Conservation (phyloP, 2,888 invertebrate species). For the Pterostichus niger region DNA sequence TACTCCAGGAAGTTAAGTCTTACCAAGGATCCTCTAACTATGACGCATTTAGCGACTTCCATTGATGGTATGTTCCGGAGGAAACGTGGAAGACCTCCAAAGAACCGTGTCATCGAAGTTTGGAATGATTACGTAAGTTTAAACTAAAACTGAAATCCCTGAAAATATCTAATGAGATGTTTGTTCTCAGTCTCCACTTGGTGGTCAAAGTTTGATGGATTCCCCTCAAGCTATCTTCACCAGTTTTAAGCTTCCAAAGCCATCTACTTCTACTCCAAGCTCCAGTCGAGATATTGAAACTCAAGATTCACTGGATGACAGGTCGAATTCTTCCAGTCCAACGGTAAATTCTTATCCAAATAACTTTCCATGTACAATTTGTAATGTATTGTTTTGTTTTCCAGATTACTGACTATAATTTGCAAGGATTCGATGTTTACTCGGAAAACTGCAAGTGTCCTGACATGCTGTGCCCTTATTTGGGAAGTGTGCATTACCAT, state of each 20-base stretch:
- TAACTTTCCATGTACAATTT: neutral
- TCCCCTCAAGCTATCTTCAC: slow-evolving; percentile 95
- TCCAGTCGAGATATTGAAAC: slow-evolving; percentile 73
- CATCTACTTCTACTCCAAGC: slow-evolving; percentile 72
- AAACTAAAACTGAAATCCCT: too few species aligned
- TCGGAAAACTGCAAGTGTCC: slow-evolving; percentile 84
- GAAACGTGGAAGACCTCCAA: slow-evolving; percentile 97
- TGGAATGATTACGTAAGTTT: slow-evolving; percentile 89
- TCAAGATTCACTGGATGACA: slow-evolving; percentile 74
- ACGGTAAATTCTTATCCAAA: slow-evolving; percentile 75
- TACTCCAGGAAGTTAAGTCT: slow-evolving; percentile 76
- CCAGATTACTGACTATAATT: slow-evolving; percentile 79
- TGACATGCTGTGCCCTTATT: slow-evolving; percentile 86
- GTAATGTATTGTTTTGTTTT: slow-evolving; percentile 66
- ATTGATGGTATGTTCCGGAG: slow-evolving; percentile 95
- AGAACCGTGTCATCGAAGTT: slow-evolving; percentile 95
- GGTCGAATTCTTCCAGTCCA: slow-evolving; percentile 74
- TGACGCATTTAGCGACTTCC: slow-evolving; percentile 83
- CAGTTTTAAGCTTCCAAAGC: slow-evolving; percentile 93
- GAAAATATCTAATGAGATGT: slow-evolving; percentile 8
- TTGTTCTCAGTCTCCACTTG: slow-evolving; percentile 73
- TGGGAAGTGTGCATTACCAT: slow-evolving; percentile 89
- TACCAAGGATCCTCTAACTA: slow-evolving; percentile 77
- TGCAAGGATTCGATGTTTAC: slow-evolving; percentile 82
- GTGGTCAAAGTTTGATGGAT: slow-evolving; percentile 77